Conservation (phyloP, 2,888 invertebrate genomes). For the Pristionchus arcanus region DNA sequence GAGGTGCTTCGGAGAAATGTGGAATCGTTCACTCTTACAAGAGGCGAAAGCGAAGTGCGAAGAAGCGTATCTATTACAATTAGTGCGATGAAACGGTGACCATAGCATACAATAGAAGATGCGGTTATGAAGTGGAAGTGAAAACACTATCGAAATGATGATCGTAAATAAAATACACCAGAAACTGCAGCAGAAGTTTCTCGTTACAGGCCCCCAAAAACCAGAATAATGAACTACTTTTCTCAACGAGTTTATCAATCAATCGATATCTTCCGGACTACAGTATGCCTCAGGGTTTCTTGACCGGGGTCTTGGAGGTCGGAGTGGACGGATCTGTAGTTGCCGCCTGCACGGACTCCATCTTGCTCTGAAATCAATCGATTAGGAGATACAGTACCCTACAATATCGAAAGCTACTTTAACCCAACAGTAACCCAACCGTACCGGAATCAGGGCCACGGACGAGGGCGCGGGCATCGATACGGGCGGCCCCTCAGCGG, state of each 20-base stretch:
- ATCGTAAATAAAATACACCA: too few relatives aligned
- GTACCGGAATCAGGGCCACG: conserved; percentile 12
- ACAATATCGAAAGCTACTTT: neutral
- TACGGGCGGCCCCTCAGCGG: neutral
- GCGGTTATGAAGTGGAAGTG: too few relatives aligned
- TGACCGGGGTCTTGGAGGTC: neutral
- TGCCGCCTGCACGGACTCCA: neutral
- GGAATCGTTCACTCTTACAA: too few relatives aligned
- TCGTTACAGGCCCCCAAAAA: neutral
- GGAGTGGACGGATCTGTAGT: neutral
- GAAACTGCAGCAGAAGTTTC: neutral
- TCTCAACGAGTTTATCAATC: conserved; percentile 35
- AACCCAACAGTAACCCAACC: neutral
- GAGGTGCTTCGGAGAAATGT: too few relatives aligned
- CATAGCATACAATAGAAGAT: too few relatives aligned
- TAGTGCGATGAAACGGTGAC: too few relatives aligned
- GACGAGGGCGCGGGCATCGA: neutral
- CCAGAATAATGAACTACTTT: neutral
- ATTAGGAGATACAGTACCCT: neutral
- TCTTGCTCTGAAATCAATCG: neutral
- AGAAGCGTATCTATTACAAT: too few relatives aligned
- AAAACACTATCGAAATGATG: too few relatives aligned
- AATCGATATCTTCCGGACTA: neutral
- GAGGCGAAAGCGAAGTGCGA: too few relatives aligned
- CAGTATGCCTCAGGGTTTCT: neutral